These are phyloP conservation scores for Polypedilum vanderplanki DNA, from an alignment of 1,140 invertebrate genomes.

Conservation along the genomic window DNA sequence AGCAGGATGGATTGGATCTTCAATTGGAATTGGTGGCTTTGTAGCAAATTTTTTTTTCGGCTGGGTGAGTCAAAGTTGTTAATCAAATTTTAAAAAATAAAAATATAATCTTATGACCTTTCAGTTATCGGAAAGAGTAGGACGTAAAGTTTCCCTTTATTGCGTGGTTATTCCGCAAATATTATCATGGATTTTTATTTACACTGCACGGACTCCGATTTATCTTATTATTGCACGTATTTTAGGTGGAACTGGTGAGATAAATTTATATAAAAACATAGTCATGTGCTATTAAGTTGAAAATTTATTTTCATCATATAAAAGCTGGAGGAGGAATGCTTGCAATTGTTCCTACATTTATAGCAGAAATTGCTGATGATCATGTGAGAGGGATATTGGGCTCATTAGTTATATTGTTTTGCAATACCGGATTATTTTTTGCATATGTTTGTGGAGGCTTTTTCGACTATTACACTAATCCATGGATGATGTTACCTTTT, in stretches of 20 bases:
- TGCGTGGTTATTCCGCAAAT: neutral
- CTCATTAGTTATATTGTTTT: slow-evolving; percentile 47
- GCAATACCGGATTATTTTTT: slow-evolving; percentile 47
- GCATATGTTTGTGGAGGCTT: slow-evolving; percentile 47
- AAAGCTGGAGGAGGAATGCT: slow-evolving; percentile 43
- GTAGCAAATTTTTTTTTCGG: slow-evolving; percentile 47
- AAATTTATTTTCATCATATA: neutral
- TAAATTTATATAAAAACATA: no score
- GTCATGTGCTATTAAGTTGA: neutral
- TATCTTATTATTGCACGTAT: slow-evolving; percentile 43
- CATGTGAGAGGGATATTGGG: slow-evolving; percentile 46
- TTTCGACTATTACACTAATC: slow-evolving; percentile 43
- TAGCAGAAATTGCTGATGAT: slow-evolving; percentile 45
- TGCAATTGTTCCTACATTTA: slow-evolving; percentile 45
- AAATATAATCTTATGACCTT: neutral
- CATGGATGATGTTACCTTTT: slow-evolving; percentile 46
- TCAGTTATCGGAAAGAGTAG: neutral
- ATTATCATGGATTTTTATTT: slow-evolving; percentile 42
- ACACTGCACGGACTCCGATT: slow-evolving; percentile 39
- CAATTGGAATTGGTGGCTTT: slow-evolving; percentile 47
- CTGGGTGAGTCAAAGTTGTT: slow-evolving; percentile 36
- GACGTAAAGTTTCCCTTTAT: neutral
- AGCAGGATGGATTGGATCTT: slow-evolving; percentile 50
- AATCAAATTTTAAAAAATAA: neutral
- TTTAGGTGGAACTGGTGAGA: slow-evolving; percentile 41